Conservation (phyloP, 2,797 vertebrate species). For the Philypnodon macrostomus region DNA sequence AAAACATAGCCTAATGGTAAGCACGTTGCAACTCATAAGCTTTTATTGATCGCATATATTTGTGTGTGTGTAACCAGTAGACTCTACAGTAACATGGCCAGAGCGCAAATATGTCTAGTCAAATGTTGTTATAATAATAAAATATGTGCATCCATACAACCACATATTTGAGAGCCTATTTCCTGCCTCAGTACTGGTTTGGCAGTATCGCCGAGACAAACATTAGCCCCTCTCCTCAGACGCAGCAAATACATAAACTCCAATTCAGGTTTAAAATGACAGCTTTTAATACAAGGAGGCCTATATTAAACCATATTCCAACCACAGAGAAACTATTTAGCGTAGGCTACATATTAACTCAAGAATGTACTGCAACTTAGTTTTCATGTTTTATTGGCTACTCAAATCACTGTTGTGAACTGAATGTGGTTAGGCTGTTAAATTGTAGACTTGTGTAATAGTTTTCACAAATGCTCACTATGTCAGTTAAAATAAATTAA, state of each 20-base stretch:
- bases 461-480: too few species aligned
- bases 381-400: not conserved
- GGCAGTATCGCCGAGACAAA: constrained; percentile 66
- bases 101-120: constrained; percentile 24
- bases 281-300: constrained; percentile 11
- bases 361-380: not conserved
- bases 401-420: not conserved
- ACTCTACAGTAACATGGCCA: not conserved
- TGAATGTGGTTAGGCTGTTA: not conserved
- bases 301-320: constrained; percentile 13
- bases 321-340: constrained; percentile 7
- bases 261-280: constrained; percentile 58
- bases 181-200: constrained; percentile 70
- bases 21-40: constrained; percentile 2
- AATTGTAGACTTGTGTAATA: not conserved
- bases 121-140: constrained; percentile 50
- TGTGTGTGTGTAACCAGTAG: not conserved
- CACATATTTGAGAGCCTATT: constrained; percentile 67
- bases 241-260: constrained; percentile 67
- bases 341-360: not conserved
- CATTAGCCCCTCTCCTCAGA: constrained; percentile 69
- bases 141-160: constrained; percentile 49
- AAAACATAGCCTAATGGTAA: too few species aligned
- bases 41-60: not conserved
- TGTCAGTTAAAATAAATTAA: too few species aligned